Evolutionary conservation across 2,113 vertebrate species (phyloP), one percentile per base, ranked within the genome.

Genomic region (Scomber colias): DNA sequence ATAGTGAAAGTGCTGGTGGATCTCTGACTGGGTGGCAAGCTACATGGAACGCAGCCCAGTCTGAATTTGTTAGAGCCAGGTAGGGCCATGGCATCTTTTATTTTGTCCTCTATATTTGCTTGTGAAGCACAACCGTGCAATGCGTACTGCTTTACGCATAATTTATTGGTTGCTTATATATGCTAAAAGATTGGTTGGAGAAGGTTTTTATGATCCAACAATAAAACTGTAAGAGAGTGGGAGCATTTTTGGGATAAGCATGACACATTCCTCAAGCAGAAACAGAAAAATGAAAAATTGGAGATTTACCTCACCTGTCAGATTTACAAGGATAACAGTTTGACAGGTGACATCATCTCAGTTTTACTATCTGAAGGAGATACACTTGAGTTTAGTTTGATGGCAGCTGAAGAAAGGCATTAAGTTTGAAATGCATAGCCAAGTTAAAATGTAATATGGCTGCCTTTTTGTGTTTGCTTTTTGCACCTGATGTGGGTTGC

Each of bases 71-170:
- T 19, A 30, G 50, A 64, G 54, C 19, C 19, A 44, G 35, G 16
- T 19, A 50, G 6, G 4, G 60, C 16, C 1, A 21, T n/a, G 6
- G 21, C 51, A 54, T 57, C 63, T 59, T 44, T 5, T 54, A 31
- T 62, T 64, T 80, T 81, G 78, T 40, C 74, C 82, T 76, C 77
- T 66, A 64, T 64, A 56, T 88, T 79, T 75, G 74, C 71, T 82
- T 57, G 40, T 12, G 0, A 70, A 17, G 77, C 81, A 77, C 31
- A 74, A 62, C 7, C 50, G 9, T 4, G 2, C 46, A n/a, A 35
- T 65, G 8, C 11, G 56, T 48, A 49, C 19, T 50, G 21, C 56
- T 64, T 72, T 71, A 57, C 0, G 3, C 69, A 13, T 16, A 11
- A 11, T 67, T 65, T 48, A 15, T 50, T 69, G 80, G 30, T 73